Evolutionary conservation across 2,113 vertebrate species (phyloP).

Genomic region (Corythornis vintsioides): DNA sequence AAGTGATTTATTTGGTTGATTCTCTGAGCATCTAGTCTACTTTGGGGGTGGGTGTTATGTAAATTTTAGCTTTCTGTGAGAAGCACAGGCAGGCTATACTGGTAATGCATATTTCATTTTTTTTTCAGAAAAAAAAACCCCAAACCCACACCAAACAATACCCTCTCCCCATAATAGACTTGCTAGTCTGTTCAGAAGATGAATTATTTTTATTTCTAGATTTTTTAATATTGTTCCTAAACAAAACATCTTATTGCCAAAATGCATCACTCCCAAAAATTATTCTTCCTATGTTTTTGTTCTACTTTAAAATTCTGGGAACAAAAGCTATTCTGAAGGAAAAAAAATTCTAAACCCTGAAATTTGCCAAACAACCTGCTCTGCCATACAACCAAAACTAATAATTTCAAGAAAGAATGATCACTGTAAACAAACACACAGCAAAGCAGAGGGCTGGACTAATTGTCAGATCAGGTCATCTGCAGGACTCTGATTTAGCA

Average conservation of each 20-base stretch:
- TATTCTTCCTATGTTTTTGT: background rate
- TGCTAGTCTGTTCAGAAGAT: background rate
- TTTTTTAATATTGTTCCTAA: background rate
- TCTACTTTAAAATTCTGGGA: background rate
- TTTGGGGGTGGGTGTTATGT: background rate
- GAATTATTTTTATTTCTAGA: background rate
- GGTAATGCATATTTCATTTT: background rate
- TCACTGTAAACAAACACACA: background rate
- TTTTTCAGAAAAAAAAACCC: background rate
- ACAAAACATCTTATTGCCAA: background rate
- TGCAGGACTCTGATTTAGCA: background rate
- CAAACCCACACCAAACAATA: background rate
- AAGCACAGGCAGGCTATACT: background rate
- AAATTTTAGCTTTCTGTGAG: background rate
- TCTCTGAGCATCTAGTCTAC: background rate
- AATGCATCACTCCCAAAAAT: background rate
- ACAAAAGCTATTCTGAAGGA: background rate
- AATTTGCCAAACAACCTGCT: background rate
- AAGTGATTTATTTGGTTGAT: constrained; percentile 12
- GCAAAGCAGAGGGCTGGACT: background rate
- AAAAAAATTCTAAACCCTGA: background rate
- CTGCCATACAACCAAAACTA: background rate
- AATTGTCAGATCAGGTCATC: background rate
- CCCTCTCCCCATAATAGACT: background rate
- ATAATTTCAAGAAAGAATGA: background rate